phyloP scores from a whole-genome alignment of 2,797 vertebrate genomes.

The Meda fulgida region DNA sequence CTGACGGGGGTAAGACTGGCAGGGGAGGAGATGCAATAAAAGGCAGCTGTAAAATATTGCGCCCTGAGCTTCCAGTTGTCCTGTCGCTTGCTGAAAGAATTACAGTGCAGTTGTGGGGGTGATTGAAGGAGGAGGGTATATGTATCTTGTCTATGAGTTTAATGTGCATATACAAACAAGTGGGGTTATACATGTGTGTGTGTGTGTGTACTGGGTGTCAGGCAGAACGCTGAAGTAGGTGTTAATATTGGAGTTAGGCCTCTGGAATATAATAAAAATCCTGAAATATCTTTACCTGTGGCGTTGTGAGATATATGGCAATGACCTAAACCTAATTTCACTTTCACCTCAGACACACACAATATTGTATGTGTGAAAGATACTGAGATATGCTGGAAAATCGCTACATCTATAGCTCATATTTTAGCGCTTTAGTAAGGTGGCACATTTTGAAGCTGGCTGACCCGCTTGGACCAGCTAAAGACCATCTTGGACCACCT shows the following conservation, averaged over 20 bases:
- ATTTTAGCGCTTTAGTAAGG: not conserved
- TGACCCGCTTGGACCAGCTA: not conserved
- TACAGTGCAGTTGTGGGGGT: conserved; percentile 56
- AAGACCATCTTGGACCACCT: conserved; percentile 22
- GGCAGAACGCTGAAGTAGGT: conserved; percentile 38
- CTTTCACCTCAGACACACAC: conserved; percentile 53
- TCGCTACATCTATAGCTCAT: not conserved
- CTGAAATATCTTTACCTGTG: conserved; percentile 72
- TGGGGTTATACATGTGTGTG: conserved; percentile 59
- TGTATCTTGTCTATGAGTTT: conserved; percentile 49
- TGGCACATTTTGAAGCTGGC: not conserved
- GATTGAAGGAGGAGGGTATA: conserved; percentile 54
- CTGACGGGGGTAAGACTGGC: conserved; percentile 77
- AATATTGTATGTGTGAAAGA: conserved; percentile 52
- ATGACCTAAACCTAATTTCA: conserved; percentile 68
- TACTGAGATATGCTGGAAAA: conserved; percentile 32
- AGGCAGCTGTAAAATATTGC: conserved; percentile 79
- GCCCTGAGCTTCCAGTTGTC: conserved; percentile 71
- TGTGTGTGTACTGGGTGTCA: conserved; percentile 46
- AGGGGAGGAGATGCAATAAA: conserved; percentile 72
- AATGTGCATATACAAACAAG: conserved; percentile 57
- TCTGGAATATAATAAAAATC: conserved; percentile 67
- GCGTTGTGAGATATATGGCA: conserved; percentile 68
- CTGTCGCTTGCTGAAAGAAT: conserved; percentile 70
- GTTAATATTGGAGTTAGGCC: conserved; percentile 57